Evolutionary conservation across 2,888 invertebrate species (phyloP).

Genomic region (Drosophila mimetica): DNA sequence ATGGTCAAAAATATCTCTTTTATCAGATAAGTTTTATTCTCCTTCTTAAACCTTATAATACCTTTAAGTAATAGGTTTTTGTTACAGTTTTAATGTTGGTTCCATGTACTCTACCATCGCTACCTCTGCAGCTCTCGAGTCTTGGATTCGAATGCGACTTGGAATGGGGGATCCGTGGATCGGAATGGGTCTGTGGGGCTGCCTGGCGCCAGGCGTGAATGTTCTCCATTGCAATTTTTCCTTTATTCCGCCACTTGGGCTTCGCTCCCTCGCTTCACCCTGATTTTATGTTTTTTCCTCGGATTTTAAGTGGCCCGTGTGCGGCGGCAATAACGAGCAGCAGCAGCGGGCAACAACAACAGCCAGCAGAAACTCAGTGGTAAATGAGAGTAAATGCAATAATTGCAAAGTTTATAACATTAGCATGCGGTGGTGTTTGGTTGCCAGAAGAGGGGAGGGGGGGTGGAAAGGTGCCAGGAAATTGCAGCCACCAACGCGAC

Average conservation of each 20-base stretch:
- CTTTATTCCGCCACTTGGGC: conserved; percentile 30
- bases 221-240: conserved; percentile 68
- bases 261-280: conserved; percentile 2
- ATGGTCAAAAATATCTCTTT: neutral
- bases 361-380: conserved; percentile 45
- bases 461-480: conserved; percentile 47
- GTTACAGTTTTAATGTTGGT: neutral
- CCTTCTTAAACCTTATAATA: too few species aligned
- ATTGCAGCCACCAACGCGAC: conserved; percentile 69
- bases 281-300: conserved; percentile 37
- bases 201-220: conserved; percentile 77
- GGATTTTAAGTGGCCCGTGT: conserved; percentile 73
- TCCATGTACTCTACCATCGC: conserved; percentile 9
- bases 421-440: conserved; percentile 42
- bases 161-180: neutral
- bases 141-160: conserved; percentile 10
- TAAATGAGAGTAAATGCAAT: conserved; percentile 81
- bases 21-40: too few species aligned
- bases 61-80: neutral
- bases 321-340: conserved; percentile 64
- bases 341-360: conserved; percentile 18
- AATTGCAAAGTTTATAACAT: conserved; percentile 79
- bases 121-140: conserved; percentile 5
- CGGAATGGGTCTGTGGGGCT: conserved; percentile 28
- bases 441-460: neutral